Conservation (phyloP, 2,888 invertebrate species). For the Leptarthrus brevirostris region DNA sequence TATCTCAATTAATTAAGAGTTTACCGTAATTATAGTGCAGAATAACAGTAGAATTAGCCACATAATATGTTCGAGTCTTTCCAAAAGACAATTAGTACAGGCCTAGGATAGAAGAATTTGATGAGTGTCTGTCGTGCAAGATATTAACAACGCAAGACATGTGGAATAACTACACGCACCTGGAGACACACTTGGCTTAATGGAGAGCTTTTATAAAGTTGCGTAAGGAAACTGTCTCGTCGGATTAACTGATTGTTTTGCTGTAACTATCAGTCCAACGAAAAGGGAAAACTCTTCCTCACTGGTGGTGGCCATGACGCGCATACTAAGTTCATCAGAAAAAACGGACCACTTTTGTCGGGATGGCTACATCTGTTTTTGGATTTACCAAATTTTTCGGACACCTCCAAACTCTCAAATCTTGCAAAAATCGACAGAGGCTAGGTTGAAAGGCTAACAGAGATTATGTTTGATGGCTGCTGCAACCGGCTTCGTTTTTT, state of each 20-base stretch:
- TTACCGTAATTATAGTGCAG: too few species aligned
- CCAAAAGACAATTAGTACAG: too few species aligned
- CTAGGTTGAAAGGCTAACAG: too few species aligned
- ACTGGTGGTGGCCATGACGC: conserved; percentile 26
- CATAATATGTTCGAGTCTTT: too few species aligned
- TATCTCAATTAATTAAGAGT: neutral
- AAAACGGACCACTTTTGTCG: neutral
- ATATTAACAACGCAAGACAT: neutral
- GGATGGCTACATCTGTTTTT: neutral
- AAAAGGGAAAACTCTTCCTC: conserved; percentile 36
- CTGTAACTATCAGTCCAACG: neutral
- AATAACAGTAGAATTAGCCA: too few species aligned
- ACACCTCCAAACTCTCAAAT: too few species aligned
- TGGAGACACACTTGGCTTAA: conserved; percentile 9
- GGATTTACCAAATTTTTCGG: neutral
- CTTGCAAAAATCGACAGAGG: too few species aligned
- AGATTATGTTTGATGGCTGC: neutral
- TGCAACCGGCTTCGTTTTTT: conserved; percentile 1
- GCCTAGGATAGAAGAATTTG: too few species aligned
- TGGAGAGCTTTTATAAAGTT: neutral
- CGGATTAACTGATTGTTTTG: neutral
- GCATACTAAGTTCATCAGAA: conserved; percentile 18
- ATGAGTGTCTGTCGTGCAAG: too few species aligned
- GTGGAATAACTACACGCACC: neutral
- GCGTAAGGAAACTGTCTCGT: conserved; percentile 12